phyloP scores from a whole-genome alignment of 1,140 invertebrate species.

The Lerema accius region DNA sequence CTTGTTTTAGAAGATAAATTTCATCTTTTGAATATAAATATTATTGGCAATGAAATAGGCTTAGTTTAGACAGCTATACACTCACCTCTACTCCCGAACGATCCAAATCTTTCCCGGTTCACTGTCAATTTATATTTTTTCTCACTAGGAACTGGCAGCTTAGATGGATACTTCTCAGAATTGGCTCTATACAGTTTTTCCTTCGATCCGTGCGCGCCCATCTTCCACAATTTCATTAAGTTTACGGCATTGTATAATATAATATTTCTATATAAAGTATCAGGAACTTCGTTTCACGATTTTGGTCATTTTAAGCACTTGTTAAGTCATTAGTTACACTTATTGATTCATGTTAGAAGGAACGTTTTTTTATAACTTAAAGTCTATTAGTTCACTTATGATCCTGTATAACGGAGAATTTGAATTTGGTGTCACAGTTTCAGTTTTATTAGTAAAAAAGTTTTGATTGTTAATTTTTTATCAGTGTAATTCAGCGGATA shows the following conservation, averaged over 20 bases:
- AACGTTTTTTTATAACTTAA: conserved; percentile 8
- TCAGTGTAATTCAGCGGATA: no score
- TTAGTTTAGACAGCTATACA: conserved; percentile 24
- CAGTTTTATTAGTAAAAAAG: conserved; percentile 14
- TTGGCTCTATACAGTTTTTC: conserved; percentile 85
- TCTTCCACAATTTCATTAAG: conserved; percentile 78
- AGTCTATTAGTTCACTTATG: conserved; percentile 5
- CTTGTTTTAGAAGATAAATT: no score
- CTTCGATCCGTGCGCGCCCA: conserved; percentile 88
- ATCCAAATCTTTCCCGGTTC: conserved; percentile 83
- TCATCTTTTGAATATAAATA: no score
- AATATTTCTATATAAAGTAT: conserved; percentile 31
- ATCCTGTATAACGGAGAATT: not conserved
- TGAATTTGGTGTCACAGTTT: conserved; percentile 40
- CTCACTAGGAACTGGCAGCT: conserved; percentile 76
- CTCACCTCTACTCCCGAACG: conserved; percentile 83
- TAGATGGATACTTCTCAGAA: conserved; percentile 83
- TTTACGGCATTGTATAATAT: conserved; percentile 52
- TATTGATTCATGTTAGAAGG: conserved; percentile 15
- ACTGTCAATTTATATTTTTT: conserved; percentile 80
- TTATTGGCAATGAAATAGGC: no score
- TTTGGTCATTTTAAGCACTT: conserved; percentile 36
- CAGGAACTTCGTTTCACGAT: conserved; percentile 28
- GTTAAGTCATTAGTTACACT: not conserved
- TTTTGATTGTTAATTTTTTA: no score